Conservation (phyloP, 2,888 invertebrate genomes). For the Quadroppia sp. region DNA sequence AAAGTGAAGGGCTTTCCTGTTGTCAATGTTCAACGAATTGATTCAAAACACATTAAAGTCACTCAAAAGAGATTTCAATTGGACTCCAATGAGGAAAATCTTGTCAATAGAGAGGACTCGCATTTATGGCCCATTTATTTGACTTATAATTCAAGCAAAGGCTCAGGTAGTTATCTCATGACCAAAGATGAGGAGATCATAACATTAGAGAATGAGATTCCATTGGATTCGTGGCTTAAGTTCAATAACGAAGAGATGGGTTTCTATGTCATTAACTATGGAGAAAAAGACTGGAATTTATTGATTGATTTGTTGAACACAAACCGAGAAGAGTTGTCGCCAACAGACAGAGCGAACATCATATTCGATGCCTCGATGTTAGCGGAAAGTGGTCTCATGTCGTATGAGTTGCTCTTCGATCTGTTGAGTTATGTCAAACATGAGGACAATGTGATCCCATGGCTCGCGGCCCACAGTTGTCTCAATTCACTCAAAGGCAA, state of each 20-base stretch:
- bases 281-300: conserved; percentile 53
- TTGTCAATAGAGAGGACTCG: not conserved
- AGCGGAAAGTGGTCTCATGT: conserved; percentile 61
- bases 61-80: conserved; percentile 64
- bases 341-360: conserved; percentile 78
- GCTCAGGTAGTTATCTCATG: conserved; percentile 50
- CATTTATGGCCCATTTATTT: conserved; percentile 31
- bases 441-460: conserved; percentile 50
- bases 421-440: conserved; percentile 49
- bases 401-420: conserved; percentile 51
- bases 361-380: conserved; percentile 70
- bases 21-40: conserved; percentile 63
- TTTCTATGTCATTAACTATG: conserved; percentile 55
- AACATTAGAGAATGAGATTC: not conserved
- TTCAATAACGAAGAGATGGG: conserved; percentile 72
- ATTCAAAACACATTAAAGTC: conserved; percentile 61
- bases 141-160: not conserved
- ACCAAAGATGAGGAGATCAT: conserved; percentile 51
- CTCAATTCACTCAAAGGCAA: conserved; percentile 56
- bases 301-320: conserved; percentile 54
- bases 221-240: conserved; percentile 33
- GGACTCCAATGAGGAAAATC: not conserved
- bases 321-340: conserved; percentile 64
- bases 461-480: conserved; percentile 48
- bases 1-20: conserved; percentile 72